These are phyloP conservation scores for Brachionus plicatilis DNA, from an alignment of 1,140 invertebrate species.

Conservation along the genomic window DNA sequence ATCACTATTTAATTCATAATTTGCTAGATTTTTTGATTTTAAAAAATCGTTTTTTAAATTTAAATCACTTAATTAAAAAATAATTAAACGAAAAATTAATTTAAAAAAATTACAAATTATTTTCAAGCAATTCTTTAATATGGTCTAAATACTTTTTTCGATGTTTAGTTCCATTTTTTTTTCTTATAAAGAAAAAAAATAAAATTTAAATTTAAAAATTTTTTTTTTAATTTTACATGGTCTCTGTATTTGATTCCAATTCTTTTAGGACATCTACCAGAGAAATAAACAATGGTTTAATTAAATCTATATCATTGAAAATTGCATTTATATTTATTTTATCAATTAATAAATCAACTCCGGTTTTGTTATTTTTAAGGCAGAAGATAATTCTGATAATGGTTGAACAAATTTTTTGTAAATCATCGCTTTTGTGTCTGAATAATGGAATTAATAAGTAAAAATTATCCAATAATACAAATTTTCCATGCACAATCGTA, in stretches of 20 bases:
- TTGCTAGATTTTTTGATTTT: neutral
- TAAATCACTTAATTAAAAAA: neutral
- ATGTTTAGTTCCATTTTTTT: neutral
- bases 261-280: neutral
- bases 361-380: neutral
- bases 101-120: neutral
- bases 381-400: neutral
- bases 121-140: neutral
- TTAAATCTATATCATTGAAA: neutral
- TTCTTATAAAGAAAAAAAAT: neutral
- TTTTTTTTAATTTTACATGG: neutral
- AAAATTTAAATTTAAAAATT: neutral
- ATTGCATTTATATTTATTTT: neutral
- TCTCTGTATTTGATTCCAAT: neutral
- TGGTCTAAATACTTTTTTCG: neutral
- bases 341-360: neutral
- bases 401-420: neutral
- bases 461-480: conserved; percentile 9
- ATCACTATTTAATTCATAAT: neutral
- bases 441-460: neutral
- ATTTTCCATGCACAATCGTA: neutral
- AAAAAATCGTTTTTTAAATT: neutral
- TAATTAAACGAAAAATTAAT: neutral
- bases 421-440: neutral
- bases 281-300: neutral